Evolutionary conservation across 2,888 invertebrate species (phyloP), one percentile per base, ranked within the genome.

Genomic region (Brenthis ino): DNA sequence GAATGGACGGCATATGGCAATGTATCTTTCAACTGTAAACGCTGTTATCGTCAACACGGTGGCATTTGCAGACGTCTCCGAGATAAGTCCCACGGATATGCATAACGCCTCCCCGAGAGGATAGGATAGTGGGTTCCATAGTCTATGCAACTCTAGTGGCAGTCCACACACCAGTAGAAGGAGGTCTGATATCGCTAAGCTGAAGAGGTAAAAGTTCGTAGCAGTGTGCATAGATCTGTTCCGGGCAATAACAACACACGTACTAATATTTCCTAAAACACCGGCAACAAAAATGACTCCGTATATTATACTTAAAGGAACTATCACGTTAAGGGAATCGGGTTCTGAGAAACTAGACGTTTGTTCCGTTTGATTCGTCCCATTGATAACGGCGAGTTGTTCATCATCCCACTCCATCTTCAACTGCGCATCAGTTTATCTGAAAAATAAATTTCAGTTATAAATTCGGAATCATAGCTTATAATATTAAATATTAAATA

Each of bases 11-110:
- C 97, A 97, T 77, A 97, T 97, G 6, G 97, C 97, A 51, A 97
- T 95, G 83, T 97, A 98, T 72, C 98, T 94, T 85, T 98, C 98
- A 14, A 97, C 95, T 0, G 96, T 98, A 85, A 98, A 98, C 2
- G 97, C 97, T 0, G 97, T 97, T 79, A 98, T 98, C 13, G 96
- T 96, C 72, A 96, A 87, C 2, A 98, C 97, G 0, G 97, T 97
- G 0, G 97, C 97, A 82, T 97, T 96, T 24, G 96, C 95, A 0
- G 96, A 96, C n/a, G 96, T 96, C 86, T 98, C 98, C 0, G 97
- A 96, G 0, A 96, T 95, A 61, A 97, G 94, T 8, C 96, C 96
- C 74, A 95, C 92, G 13, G 96, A 86, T 13, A 96, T 94, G 85
- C 98, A 98, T 76, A 96, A 95, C 6, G 94, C 94, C 80, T 97